phyloP scores from a whole-genome alignment of 2,113 vertebrate species.

The Brachirus orientalis region DNA sequence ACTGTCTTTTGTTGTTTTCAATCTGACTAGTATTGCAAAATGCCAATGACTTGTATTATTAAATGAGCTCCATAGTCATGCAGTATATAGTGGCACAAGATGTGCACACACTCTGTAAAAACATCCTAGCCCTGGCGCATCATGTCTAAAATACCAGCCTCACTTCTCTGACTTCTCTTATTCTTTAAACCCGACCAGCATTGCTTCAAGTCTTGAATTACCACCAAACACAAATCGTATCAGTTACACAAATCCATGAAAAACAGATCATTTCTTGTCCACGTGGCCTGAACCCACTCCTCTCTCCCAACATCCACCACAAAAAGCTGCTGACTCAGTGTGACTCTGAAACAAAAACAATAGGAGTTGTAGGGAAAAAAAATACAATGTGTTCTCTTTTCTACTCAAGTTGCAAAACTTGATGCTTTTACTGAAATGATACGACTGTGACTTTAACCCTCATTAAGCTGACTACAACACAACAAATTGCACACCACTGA shows the following conservation, averaged over 20 bases:
- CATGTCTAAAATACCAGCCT: constrained; percentile 27
- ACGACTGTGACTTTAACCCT: constrained; percentile 22
- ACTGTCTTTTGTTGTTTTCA: no score
- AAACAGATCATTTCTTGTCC: constrained; percentile 73
- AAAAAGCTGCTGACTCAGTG: constrained; percentile 67
- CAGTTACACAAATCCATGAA: constrained; percentile 78
- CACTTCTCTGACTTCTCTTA: constrained; percentile 41
- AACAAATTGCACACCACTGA: constrained; percentile 25
- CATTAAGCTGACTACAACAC: constrained; percentile 32
- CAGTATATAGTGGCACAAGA: neutral
- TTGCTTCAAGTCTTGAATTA: constrained; percentile 60
- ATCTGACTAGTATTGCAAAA: no score
- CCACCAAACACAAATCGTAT: constrained; percentile 72
- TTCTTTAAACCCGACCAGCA: constrained; percentile 31
- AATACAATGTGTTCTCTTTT: constrained; percentile 42
- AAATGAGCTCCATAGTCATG: no score
- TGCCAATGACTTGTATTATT: no score
- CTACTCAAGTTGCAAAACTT: constrained; percentile 43
- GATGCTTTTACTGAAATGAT: constrained; percentile 37
- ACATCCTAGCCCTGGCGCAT: constrained; percentile 9
- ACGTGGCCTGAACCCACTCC: constrained; percentile 47
- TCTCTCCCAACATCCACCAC: constrained; percentile 33
- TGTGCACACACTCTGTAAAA: constrained; percentile 21
- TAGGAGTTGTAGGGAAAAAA: constrained; percentile 44
- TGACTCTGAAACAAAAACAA: constrained; percentile 63